A percentile compares a stretch with the other conserved stretches of the same genome.
phyloP scores from a whole-genome alignment of 2,797 vertebrate species.

The Pseudocheirus occidentalis region DNA sequence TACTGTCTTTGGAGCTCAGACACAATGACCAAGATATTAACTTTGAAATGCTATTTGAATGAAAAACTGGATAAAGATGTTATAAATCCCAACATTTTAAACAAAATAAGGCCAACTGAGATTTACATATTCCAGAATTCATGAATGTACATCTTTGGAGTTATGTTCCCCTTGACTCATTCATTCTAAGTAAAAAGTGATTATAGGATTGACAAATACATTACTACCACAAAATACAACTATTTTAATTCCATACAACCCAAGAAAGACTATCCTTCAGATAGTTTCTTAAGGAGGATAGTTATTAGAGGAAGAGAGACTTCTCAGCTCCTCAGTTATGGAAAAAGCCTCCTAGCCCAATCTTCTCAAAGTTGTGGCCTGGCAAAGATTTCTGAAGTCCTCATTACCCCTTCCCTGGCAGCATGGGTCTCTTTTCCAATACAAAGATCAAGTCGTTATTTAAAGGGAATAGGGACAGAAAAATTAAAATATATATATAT shows the following conservation, averaged over 20 bases:
- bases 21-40: not conserved
- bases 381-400: not conserved
- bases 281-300: conserved; percentile 6
- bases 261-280: conserved; percentile 10
- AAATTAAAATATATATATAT: too few relatives aligned
- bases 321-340: not conserved
- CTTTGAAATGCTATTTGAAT: not conserved
- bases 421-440: not conserved
- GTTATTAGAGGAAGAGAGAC: conserved; percentile 3
- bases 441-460: not conserved
- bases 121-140: not conserved
- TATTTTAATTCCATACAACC: not conserved
- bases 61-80: not conserved
- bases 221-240: not conserved
- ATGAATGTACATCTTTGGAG: not conserved
- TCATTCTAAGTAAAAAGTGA: conserved; percentile 35
- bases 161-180: not conserved
- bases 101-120: conserved; percentile 39
- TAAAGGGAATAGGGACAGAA: not conserved
- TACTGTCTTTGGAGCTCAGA: not conserved
- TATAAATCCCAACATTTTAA: conserved; percentile 36
- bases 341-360: not conserved
- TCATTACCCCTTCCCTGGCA: not conserved
- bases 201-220: not conserved
- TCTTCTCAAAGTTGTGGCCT: not conserved